These are phyloP conservation scores for Pseudopleuronectes americanus DNA, from an alignment of 2,797 vertebrate species.

Conservation along the genomic window DNA sequence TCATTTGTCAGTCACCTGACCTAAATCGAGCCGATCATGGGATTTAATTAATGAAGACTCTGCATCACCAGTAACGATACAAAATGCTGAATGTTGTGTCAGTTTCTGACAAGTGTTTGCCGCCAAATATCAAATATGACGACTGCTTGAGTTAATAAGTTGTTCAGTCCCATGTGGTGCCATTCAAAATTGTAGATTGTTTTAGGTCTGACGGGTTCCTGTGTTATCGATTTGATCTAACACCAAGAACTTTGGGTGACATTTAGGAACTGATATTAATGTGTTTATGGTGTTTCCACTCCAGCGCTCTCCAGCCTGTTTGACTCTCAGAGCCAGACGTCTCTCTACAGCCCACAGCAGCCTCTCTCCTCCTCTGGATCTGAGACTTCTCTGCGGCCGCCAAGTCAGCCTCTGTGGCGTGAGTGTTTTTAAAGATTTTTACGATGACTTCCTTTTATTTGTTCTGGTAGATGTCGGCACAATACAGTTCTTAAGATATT, in stretches of 20 bases:
- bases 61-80: no score
- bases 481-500: not conserved
- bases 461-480: not conserved
- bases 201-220: no score
- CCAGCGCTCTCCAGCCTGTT: constrained; percentile 86
- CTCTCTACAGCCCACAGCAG: constrained; percentile 86
- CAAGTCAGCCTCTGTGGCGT: constrained; percentile 90
- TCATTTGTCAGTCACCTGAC: no score
- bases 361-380: constrained; percentile 83
- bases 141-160: not conserved
- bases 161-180: not conserved
- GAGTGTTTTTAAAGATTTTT: constrained; percentile 77
- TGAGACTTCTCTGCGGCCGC: constrained; percentile 79
- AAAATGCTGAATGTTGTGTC: not conserved
- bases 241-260: not conserved
- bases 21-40: no score
- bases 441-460: not conserved
- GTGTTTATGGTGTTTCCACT: constrained; percentile 17
- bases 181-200: no score
- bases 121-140: not conserved
- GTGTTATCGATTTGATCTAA: not conserved
- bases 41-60: no score
- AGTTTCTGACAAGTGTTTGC: no score
- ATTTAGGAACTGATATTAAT: not conserved
- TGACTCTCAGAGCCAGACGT: constrained; percentile 88